Conservation (phyloP, 2,797 vertebrate genomes). For the Enteromius argenteus region DNA sequence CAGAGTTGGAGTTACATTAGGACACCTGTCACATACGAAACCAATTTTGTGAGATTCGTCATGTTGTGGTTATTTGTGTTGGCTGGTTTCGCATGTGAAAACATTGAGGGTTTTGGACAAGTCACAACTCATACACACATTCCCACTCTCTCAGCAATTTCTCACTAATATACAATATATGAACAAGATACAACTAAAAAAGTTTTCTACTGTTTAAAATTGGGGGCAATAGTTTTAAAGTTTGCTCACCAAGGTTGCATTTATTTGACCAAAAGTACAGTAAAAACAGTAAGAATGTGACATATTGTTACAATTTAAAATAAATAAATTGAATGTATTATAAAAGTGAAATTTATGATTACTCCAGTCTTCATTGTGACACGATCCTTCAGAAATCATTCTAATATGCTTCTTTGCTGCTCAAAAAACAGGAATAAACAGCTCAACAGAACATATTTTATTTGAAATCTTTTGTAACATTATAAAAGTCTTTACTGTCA, state of each 20-base stretch:
- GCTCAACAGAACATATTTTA: not conserved
- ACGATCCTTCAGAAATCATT: not conserved
- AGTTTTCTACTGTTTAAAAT: not conserved
- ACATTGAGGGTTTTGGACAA: not conserved
- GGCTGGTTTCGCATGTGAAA: conserved; percentile 11
- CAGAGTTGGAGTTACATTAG: not conserved
- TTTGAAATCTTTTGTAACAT: not conserved
- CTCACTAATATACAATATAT: not conserved
- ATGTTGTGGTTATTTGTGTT: not conserved
- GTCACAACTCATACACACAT: conserved; percentile 9
- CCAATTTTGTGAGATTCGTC: not conserved
- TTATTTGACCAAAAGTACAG: not conserved
- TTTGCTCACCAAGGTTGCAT: not conserved
- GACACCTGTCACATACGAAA: not conserved
- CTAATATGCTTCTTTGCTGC: not conserved
- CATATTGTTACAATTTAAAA: not conserved
- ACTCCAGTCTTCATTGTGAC: not conserved
- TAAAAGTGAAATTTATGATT: not conserved
- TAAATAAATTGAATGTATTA: not conserved
- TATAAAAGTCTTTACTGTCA: not conserved
- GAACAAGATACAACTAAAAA: not conserved
- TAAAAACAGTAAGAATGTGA: not conserved
- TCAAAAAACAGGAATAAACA: not conserved
- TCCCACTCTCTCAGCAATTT: not conserved
- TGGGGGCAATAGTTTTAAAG: not conserved